A percentile compares a stretch with the other conserved stretches of the same genome.
phyloP scores from a whole-genome alignment of 2,113 vertebrate genomes.

The Sakesphorus luctuosus region DNA sequence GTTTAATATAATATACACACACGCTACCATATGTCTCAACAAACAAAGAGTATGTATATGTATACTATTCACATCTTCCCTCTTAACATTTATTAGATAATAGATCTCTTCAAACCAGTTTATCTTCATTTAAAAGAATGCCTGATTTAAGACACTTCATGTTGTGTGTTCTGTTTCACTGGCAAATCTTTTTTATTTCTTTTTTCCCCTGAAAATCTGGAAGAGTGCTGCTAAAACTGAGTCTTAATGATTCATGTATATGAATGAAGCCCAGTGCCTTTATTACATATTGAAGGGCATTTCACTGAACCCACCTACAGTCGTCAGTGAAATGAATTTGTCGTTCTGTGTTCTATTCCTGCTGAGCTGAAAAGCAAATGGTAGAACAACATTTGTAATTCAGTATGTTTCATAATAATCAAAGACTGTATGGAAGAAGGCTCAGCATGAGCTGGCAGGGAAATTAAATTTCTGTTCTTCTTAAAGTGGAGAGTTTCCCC shows the following conservation, averaged over 20 bases:
- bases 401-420: slow-evolving; percentile 32
- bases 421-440: slow-evolving; percentile 16
- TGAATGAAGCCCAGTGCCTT: not conserved
- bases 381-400: slow-evolving; percentile 28
- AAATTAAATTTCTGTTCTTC: not conserved
- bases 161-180: not conserved
- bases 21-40: not conserved
- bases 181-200: not conserved
- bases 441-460: not conserved
- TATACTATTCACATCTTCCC: not conserved
- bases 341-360: not conserved
- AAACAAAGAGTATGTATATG: not conserved
- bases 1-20: not conserved
- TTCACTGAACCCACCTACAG: not conserved
- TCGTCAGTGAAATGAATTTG: slow-evolving; percentile 6
- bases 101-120: not conserved
- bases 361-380: slow-evolving; percentile 31
- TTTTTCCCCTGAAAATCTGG: not conserved
- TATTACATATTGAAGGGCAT: not conserved
- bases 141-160: not conserved
- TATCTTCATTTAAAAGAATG: not conserved
- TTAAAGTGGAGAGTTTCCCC: not conserved
- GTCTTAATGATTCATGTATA: not conserved
- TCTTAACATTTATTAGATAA: not conserved
- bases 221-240: not conserved